These are phyloP conservation scores for Peromyscus polionotus DNA, from an alignment of 2,113 vertebrate genomes.

Conservation along the genomic window DNA sequence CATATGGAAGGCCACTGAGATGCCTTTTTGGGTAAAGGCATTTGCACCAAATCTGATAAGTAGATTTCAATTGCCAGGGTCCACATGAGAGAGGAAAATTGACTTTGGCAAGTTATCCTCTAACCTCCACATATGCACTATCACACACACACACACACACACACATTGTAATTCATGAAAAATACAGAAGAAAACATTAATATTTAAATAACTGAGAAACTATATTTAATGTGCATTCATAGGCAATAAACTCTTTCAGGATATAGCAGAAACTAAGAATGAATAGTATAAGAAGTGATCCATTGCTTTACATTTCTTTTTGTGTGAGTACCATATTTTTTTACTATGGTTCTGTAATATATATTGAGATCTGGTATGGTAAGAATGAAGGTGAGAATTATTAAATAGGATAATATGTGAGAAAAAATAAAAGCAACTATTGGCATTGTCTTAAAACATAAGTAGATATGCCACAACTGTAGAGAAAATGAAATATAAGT, in stretches of 20 bases:
- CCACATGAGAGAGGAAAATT: neutral
- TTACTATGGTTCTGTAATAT: neutral
- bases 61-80: neutral
- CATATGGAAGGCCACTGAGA: neutral
- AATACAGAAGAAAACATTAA: constrained; percentile 23
- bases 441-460: constrained; percentile 35
- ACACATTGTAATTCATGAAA: neutral
- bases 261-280: neutral
- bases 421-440: neutral
- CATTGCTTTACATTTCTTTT: neutral
- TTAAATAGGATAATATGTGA: neutral
- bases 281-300: constrained; percentile 13
- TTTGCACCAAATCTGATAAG: neutral
- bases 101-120: neutral
- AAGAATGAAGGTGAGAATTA: neutral
- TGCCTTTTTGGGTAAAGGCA: neutral
- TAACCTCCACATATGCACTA: neutral
- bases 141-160: neutral
- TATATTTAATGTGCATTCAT: neutral
- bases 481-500: neutral
- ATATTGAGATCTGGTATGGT: neutral
- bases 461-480: neutral
- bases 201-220: neutral
- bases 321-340: neutral
- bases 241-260: constrained; percentile 25